phyloP scores from a whole-genome alignment of 2,113 vertebrate genomes.

The Accipiter cooperii region DNA sequence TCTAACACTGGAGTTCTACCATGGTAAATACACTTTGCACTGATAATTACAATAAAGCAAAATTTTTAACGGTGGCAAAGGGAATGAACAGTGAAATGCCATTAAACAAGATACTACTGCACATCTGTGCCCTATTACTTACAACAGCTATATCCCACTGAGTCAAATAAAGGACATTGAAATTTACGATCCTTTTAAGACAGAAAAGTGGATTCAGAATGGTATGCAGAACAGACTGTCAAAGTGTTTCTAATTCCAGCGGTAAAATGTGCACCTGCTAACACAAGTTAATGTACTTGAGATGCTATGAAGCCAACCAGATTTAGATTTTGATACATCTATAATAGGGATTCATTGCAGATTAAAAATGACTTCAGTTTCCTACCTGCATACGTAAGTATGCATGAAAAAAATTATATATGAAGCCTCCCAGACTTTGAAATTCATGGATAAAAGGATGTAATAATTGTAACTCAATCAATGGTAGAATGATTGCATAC shows the following conservation, averaged over 20 bases:
- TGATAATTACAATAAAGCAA: constrained; percentile 80
- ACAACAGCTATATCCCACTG: constrained; percentile 77
- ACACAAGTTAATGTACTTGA: constrained; percentile 71
- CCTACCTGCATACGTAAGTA: constrained; percentile 61
- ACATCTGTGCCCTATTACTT: constrained; percentile 78
- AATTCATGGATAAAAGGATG: neutral
- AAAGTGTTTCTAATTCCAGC: constrained; percentile 72
- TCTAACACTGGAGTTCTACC: constrained; percentile 79
- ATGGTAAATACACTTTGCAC: constrained; percentile 81
- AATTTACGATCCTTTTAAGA: constrained; percentile 76
- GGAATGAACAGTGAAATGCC: constrained; percentile 77
- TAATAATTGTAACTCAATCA: neutral
- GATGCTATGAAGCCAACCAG: constrained; percentile 68
- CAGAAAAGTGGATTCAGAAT: constrained; percentile 75
- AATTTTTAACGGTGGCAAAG: constrained; percentile 73
- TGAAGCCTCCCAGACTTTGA: neutral
- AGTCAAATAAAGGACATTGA: constrained; percentile 77
- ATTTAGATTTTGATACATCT: constrained; percentile 65
- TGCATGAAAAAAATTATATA: neutral
- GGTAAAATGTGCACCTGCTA: constrained; percentile 75
- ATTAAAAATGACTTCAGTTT: constrained; percentile 69
- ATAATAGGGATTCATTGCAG: constrained; percentile 64
- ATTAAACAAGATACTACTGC: constrained; percentile 78
- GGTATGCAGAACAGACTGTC: constrained; percentile 75
- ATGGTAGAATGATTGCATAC: neutral